Evolutionary conservation across 1,140 invertebrate species (phyloP).

Genomic region (Rhopalosiphum padi): DNA sequence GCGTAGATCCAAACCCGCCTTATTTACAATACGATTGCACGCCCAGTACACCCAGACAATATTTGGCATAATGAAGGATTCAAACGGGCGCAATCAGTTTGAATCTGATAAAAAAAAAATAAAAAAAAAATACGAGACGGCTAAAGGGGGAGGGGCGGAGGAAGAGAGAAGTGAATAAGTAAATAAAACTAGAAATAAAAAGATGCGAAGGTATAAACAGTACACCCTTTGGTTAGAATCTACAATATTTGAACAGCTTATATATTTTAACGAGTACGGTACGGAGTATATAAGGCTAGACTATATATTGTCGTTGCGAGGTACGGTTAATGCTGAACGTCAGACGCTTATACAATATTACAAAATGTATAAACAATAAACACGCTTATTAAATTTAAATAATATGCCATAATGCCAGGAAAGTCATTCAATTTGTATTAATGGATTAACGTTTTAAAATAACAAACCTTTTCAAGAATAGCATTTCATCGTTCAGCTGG

Average conservation of each 20-base stretch:
- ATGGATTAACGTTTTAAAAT: background rate
- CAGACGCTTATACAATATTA: background rate
- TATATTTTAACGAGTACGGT: conserved; percentile 8
- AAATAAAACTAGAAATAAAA: conserved; percentile 23
- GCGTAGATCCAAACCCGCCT: conserved; percentile 30
- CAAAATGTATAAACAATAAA: background rate
- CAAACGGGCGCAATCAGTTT: conserved; percentile 50
- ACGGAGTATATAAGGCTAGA: background rate
- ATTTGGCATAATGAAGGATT: conserved; percentile 55
- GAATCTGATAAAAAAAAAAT: conserved; percentile 42
- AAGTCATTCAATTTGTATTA: background rate
- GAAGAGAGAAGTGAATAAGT: background rate
- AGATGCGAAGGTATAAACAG: conserved; percentile 16
- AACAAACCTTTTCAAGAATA: background rate
- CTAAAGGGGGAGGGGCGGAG: no score
- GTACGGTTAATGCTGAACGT: background rate
- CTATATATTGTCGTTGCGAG: background rate
- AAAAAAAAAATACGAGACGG: conserved; percentile 9
- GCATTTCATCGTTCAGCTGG: background rate
- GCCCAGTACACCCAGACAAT: conserved; percentile 53
- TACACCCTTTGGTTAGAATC: conserved; percentile 9
- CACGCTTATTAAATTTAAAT: background rate
- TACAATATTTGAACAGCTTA: conserved; percentile 8
- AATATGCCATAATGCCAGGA: background rate
- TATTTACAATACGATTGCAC: conserved; percentile 56